Conservation (phyloP, 2,888 invertebrate species). For the Panopea generosa region DNA sequence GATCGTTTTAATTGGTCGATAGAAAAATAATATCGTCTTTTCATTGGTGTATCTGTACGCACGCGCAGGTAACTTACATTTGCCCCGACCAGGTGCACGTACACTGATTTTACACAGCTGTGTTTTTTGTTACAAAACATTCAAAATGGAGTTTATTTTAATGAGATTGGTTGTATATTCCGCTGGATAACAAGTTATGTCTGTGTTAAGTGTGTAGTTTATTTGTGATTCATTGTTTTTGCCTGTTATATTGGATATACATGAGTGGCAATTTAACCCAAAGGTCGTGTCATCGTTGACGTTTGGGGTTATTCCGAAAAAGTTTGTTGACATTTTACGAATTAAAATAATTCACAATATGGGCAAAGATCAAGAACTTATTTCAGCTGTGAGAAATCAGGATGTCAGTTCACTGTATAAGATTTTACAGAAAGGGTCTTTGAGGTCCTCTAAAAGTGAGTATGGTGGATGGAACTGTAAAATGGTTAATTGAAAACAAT, state of each 20-base stretch:
- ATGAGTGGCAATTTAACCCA: too few relatives aligned
- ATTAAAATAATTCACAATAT: constrained; percentile 38
- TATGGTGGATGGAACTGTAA: constrained; percentile 8
- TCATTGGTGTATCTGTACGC: constrained; percentile 24
- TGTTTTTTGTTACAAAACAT: constrained; percentile 1
- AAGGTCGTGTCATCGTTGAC: constrained; percentile 1
- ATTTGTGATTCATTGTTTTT: too few relatives aligned
- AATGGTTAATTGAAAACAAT: too few relatives aligned
- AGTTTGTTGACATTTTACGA: constrained; percentile 13
- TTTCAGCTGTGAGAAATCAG: constrained; percentile 78
- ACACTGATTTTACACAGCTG: not conserved
- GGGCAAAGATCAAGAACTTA: constrained; percentile 79
- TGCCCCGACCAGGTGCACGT: constrained; percentile 38
- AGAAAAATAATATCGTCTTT: not conserved
- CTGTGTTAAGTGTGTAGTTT: too few relatives aligned
- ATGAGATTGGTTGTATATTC: constrained; percentile 20
- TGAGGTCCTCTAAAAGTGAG: constrained; percentile 66
- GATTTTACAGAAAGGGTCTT: constrained; percentile 68
- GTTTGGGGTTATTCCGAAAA: constrained; percentile 2
- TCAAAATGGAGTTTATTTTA: constrained; percentile 19
- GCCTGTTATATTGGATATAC: too few relatives aligned
- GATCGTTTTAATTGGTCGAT: too few relatives aligned
- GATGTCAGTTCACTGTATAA: constrained; percentile 69
- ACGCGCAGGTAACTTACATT: constrained; percentile 43
- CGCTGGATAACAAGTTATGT: too few relatives aligned